Evolutionary conservation across 2,888 invertebrate species (phyloP).

Genomic region (Gryllus longicercus): DNA sequence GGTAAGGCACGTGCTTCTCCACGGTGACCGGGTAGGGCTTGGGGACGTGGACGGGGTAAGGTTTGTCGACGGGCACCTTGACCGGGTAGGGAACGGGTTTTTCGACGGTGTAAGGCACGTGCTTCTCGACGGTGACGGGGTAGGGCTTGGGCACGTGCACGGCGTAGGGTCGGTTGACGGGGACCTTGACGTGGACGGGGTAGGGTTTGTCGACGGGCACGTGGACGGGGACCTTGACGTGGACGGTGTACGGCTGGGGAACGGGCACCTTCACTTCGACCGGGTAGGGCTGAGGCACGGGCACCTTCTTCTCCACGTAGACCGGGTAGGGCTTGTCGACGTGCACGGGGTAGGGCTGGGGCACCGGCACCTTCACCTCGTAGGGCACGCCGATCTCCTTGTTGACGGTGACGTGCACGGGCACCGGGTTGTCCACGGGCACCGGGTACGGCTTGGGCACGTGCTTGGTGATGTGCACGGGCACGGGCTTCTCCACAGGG

Average conservation of each 20-base stretch:
- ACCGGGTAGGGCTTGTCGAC: slow-evolving; percentile 68
- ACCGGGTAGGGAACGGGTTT: slow-evolving; percentile 50
- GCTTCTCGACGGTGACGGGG: slow-evolving; percentile 61
- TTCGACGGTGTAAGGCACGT: slow-evolving; percentile 54
- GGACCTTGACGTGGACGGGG: slow-evolving; percentile 37
- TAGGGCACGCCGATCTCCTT: slow-evolving; percentile 59
- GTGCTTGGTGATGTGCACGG: slow-evolving; percentile 52
- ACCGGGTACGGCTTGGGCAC: slow-evolving; percentile 58
- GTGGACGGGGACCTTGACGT: slow-evolving; percentile 35
- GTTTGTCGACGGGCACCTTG: slow-evolving; percentile 70
- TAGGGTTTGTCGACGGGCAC: slow-evolving; percentile 37
- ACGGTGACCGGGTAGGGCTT: slow-evolving; percentile 62
- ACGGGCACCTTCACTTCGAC: slow-evolving; percentile 61
- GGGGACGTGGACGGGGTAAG: slow-evolving; percentile 67
- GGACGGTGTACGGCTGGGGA: slow-evolving; percentile 53
- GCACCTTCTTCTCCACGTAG: slow-evolving; percentile 59
- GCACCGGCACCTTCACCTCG: slow-evolving; percentile 54
- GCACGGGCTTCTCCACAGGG: slow-evolving; percentile 59
- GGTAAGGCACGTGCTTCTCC: slow-evolving; percentile 42
- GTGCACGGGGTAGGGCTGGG: slow-evolving; percentile 71
- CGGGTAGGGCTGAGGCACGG: slow-evolving; percentile 71
- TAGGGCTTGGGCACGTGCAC: slow-evolving; percentile 64
- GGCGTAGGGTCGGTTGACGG: slow-evolving; percentile 37
- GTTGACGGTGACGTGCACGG: slow-evolving; percentile 67
- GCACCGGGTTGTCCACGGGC: slow-evolving; percentile 53